Base-by-base conservation (phyloP, 2,888 invertebrate species). In the Balanococcus diminutus region DNA sequence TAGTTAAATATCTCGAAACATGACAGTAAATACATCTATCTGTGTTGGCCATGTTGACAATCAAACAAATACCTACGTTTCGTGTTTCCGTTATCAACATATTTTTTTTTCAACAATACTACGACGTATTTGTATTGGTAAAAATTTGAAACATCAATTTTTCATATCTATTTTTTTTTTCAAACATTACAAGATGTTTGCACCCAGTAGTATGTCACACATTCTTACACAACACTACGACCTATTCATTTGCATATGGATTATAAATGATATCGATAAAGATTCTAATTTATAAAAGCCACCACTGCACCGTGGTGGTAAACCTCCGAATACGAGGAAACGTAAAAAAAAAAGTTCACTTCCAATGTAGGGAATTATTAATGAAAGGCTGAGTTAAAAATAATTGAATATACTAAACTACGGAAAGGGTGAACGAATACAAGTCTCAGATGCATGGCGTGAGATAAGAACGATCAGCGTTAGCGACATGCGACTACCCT, bases 401-500 rank as follows among this genome's bases (percentile, higher is more conserved):
- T 85, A 85, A 85, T 85, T 85, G 85, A 85, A 85, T 85, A 85
- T 85, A 85, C 85, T 79, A 79, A 75, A 79, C 85, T 85, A 85
- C 85, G 72, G 79, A 31, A 79, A 85, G 85, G 85, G 85, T 79
- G 85, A 75, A 85, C 85, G 85, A 75, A 79, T 85, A 42, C 75
- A 75, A 72, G 85, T 85, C 79, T 85, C 85, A 85, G 85, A 85
- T 85, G 85, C n/a, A 85, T 85, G 79, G 85, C 85, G 85, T 85
- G 85, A 85, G 85, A 85, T 85, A 85, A 85, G 85, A 85, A 75
- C 85, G 85, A 85, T 85, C 85, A 85, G 42, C 85, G 75, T 51
- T 75, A 46, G 85, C 85, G 85, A 85, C 85, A 85, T 85, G 85
- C 85, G 85, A 85, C 85, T 85, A 85, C 85, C 85, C 85, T 85